These are phyloP conservation scores for Toxotes jaculatrix DNA, from an alignment of 2,113 vertebrate species.

Conservation along the genomic window DNA sequence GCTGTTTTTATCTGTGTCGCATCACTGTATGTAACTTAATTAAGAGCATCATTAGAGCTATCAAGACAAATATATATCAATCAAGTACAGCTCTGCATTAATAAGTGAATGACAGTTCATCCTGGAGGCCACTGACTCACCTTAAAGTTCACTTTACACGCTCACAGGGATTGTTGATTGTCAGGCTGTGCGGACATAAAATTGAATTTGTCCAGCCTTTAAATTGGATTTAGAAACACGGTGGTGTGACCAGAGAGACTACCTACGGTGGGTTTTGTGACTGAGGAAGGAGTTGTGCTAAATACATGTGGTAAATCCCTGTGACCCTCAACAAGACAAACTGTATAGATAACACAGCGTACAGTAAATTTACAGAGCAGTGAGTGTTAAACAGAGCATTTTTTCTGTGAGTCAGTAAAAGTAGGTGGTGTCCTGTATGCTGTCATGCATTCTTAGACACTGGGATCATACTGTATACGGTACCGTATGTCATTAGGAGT, in stretches of 20 bases:
- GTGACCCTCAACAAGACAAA: too few species aligned
- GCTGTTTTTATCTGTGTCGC: too few species aligned
- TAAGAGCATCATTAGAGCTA: too few species aligned
- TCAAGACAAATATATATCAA: not conserved
- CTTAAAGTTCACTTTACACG: not conserved
- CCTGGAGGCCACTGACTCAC: not conserved
- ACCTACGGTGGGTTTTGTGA: not conserved
- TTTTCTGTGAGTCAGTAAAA: constrained; percentile 23
- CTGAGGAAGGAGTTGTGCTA: not conserved
- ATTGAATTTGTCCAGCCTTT: constrained; percentile 18
- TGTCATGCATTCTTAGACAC: constrained; percentile 71
- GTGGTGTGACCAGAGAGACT: constrained; percentile 10
- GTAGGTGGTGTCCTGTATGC: constrained; percentile 48
- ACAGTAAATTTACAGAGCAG: not conserved
- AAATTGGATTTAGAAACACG: constrained; percentile 34
- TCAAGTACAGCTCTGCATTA: not conserved
- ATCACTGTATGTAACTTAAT: not conserved
- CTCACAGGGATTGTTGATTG: not conserved
- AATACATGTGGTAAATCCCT: not conserved
- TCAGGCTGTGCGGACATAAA: constrained; percentile 7
- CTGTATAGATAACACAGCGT: too few species aligned
- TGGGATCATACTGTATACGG: constrained; percentile 49
- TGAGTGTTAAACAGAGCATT: not conserved
- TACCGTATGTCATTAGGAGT: constrained; percentile 23
- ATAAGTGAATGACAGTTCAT: too few species aligned